Conservation (phyloP, 2,888 invertebrate species). For the Rhodophaea formosa region DNA sequence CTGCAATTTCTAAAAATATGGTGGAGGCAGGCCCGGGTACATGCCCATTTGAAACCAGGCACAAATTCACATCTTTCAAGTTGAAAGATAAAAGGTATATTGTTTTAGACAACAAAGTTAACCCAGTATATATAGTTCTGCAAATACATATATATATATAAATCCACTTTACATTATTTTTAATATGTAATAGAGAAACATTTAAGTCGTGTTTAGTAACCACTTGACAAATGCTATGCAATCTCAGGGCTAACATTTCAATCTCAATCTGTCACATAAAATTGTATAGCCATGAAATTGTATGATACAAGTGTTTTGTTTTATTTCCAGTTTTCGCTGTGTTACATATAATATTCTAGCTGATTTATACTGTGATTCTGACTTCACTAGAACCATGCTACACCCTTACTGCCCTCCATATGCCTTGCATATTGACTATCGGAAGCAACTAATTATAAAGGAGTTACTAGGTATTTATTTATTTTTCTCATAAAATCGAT, state of each 20-base stretch:
- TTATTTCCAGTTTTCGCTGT: constrained; percentile 85
- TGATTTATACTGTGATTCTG: constrained; percentile 94
- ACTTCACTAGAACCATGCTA: constrained; percentile 85
- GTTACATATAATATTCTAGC: constrained; percentile 95
- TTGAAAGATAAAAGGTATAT: constrained; percentile 80
- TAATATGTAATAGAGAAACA: too few relatives aligned
- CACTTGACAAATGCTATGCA: too few relatives aligned
- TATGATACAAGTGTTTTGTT: neutral
- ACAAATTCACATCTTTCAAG: constrained; percentile 83
- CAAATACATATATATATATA: too few relatives aligned
- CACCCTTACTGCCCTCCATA: constrained; percentile 93
- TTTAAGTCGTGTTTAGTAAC: too few relatives aligned
- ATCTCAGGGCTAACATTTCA: too few relatives aligned
- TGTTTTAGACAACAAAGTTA: neutral
- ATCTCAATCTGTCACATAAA: too few relatives aligned
- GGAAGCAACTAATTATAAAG: constrained; percentile 91
- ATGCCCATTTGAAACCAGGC: constrained; percentile 92
- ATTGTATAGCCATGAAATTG: too few relatives aligned
- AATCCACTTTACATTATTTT: too few relatives aligned
- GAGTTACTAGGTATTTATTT: constrained; percentile 86
- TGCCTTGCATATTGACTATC: constrained; percentile 90
- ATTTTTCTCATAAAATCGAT: neutral
- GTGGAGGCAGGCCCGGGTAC: constrained; percentile 88
- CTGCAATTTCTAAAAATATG: constrained; percentile 78
- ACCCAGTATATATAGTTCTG: too few relatives aligned